Evolutionary conservation across 2,113 vertebrate genomes (phyloP).

Genomic region (Ivindomyrus marchei): DNA sequence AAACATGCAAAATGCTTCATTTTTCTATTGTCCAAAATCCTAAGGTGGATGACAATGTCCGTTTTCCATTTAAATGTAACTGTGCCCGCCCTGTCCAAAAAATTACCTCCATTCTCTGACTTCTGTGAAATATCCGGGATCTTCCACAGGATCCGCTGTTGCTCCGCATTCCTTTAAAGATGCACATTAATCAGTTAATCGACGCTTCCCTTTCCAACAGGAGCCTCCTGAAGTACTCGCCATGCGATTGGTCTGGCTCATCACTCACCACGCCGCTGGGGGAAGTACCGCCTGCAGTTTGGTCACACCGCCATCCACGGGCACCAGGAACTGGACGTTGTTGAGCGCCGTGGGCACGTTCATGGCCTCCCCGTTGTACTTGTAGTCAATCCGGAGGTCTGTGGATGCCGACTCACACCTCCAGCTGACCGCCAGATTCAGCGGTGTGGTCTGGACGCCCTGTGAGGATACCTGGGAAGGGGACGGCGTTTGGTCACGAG

Average conservation of each 20-base stretch:
- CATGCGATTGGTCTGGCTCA: neutral
- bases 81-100: neutral
- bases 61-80: neutral
- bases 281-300: conserved; percentile 94
- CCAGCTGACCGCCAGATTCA: conserved; percentile 95
- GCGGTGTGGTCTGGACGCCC: conserved; percentile 82
- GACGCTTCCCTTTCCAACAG: neutral
- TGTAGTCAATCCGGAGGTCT: conserved; percentile 95
- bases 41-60: neutral
- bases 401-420: conserved; percentile 87
- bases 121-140: conserved; percentile 97
- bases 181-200: neutral
- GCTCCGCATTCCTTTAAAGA: conserved; percentile 80
- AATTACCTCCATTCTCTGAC: conserved; percentile 93
- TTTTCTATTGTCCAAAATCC: neutral
- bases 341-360: conserved; percentile 79
- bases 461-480: conserved; percentile 77
- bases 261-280: conserved; percentile 82
- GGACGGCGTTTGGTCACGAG: neutral
- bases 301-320: conserved; percentile 83
- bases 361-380: conserved; percentile 93
- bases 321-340: conserved; percentile 94
- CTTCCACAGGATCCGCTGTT: conserved; percentile 95
- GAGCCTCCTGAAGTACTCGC: neutral
- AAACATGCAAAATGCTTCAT: neutral